Evolutionary conservation across 2,888 invertebrate species (phyloP), one percentile per base, ranked within the genome.

Genomic region (Heliconius erato): DNA sequence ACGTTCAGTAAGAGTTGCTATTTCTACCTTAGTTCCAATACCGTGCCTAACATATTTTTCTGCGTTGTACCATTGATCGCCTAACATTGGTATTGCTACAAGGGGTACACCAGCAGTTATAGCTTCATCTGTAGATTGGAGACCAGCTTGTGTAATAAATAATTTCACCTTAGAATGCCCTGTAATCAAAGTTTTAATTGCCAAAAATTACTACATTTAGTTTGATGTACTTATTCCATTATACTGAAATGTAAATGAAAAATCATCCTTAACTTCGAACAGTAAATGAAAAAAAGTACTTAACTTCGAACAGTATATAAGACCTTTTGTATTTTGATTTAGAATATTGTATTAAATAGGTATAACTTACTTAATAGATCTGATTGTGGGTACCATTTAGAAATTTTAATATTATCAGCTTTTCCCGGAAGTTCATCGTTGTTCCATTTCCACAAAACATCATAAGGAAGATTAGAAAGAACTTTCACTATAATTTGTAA

Each of bases 71-170:
- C 89, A 91, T 84, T 95, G 95, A 85, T 96, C 96, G 0, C 89
- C 92, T 26, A 92, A 84, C 86, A 94, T 91, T 4, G 94, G 94
- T 23, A 95, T 86, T 2, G 90, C 94, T 35, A 94, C 86, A 3
- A 95, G 83, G 2, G 94, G 94, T 0, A 93, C 91, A 54, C 90
- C 91, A 9, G 92, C 91, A 59, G 86, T 84, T 28, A 95, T 91
- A 11, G 63, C 63, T 63, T 63, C 63, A n/a, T 63, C 63, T 11
- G 63, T 63, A 12, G 63, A 63, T n/a, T 94, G 94, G 1, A 94
- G 84, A 23, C 95, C 94, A 74, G 92, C 93, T 90, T 95, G 94
- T 2, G 93, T 93, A 67, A 95, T 91, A 79, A 90, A 91, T 1
- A 90, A 28, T 85, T 94, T 95, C 1, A 96, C 81, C 77, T 96